Conservation (phyloP, 2,113 vertebrate species). For the Ageneiosus marmoratus region DNA sequence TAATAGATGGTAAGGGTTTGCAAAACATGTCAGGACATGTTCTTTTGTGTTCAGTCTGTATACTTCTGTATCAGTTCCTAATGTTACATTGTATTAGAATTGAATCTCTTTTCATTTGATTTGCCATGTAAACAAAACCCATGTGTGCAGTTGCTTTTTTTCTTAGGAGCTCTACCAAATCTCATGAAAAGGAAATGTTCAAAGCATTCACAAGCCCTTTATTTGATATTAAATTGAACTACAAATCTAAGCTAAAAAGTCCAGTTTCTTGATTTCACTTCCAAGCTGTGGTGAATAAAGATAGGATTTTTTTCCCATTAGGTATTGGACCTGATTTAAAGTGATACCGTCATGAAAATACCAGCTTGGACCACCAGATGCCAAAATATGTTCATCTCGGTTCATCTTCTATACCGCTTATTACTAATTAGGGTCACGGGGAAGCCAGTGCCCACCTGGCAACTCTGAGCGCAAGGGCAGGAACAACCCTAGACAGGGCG, state of each 20-base stretch:
- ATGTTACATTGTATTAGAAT: constrained; percentile 7
- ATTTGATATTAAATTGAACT: constrained; percentile 71
- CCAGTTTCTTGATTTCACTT: constrained; percentile 76
- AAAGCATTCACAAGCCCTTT: constrained; percentile 58
- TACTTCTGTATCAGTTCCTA: constrained; percentile 21
- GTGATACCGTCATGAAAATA: neutral
- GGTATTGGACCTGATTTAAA: constrained; percentile 83
- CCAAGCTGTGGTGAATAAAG: constrained; percentile 67
- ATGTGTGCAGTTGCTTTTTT: constrained; percentile 1
- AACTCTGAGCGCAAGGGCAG: too few relatives aligned
- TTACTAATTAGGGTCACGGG: too few relatives aligned
- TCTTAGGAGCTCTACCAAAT: constrained; percentile 37
- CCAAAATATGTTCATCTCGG: too few relatives aligned
- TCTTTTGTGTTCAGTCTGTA: constrained; percentile 7
- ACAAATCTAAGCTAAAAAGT: constrained; percentile 74
- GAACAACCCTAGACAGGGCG: too few relatives aligned
- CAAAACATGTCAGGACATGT: constrained; percentile 31
- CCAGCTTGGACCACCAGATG: neutral
- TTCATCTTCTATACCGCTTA: too few relatives aligned
- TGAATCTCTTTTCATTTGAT: neutral
- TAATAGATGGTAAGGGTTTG: neutral
- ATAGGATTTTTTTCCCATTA: constrained; percentile 86
- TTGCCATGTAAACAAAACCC: constrained; percentile 8
- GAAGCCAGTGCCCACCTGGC: too few relatives aligned
- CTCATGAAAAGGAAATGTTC: constrained; percentile 58